Percentiles rank a stretch among this genome's conserved stretches.
Conservation (phyloP, 2,888 invertebrate genomes). For the Protonemura montana region DNA sequence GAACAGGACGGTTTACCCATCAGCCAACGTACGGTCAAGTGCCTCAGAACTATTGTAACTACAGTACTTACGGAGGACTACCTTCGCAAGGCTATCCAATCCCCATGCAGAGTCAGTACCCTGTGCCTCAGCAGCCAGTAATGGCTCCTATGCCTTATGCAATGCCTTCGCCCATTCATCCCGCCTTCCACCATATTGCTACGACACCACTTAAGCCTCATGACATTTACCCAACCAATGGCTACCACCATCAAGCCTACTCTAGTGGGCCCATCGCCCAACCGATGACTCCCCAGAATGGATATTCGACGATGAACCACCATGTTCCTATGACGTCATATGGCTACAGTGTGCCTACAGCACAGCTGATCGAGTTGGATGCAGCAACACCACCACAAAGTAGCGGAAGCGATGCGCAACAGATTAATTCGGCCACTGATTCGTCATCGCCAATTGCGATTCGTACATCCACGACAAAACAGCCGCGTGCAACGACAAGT, state of each 20-base stretch:
- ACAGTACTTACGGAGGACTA: constrained; percentile 39
- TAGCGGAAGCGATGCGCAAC: constrained; percentile 42
- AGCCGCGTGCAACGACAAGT: constrained; percentile 10
- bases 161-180: constrained; percentile 41
- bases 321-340: constrained; percentile 38
- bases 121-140: constrained; percentile 48
- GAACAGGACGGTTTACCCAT: constrained; percentile 46
- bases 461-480: constrained; percentile 34
- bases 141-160: constrained; percentile 45
- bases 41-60: constrained; percentile 43
- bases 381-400: constrained; percentile 42
- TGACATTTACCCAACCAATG: constrained; percentile 49
- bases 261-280: constrained; percentile 7
- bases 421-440: constrained; percentile 43
- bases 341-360: constrained; percentile 67
- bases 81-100: constrained; percentile 44
- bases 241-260: constrained; percentile 47
- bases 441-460: constrained; percentile 45
- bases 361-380: constrained; percentile 69
- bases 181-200: constrained; percentile 41
- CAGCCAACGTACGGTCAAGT: constrained; percentile 44
- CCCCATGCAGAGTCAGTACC: constrained; percentile 42
- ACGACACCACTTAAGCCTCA: constrained; percentile 50
- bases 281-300: constrained; percentile 45
- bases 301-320: constrained; percentile 43